Conservation (phyloP, 35 echinoderm and acorn worm species). For the Apostichopus japonicus region DNA sequence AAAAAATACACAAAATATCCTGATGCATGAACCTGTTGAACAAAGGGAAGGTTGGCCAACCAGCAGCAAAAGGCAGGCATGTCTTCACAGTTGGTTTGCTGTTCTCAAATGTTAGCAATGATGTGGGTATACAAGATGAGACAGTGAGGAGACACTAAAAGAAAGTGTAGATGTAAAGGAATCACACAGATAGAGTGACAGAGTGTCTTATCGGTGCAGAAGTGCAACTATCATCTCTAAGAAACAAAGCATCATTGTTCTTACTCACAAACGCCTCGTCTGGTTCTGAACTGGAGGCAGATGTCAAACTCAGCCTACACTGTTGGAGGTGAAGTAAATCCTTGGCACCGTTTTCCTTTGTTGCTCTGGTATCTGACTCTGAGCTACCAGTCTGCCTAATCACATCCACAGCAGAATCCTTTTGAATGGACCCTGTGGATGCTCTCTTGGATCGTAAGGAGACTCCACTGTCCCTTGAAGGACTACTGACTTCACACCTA, state of each 20-base stretch:
- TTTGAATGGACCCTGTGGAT: conserved; percentile 90
- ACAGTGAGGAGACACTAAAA: background rate
- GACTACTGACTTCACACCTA: conserved; percentile 48
- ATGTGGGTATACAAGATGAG: background rate
- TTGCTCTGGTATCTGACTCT: conserved; percentile 4
- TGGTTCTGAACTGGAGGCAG: conserved; percentile 84
- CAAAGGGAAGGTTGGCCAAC: background rate
- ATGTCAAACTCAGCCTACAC: conserved; percentile 79
- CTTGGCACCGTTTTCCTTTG: conserved; percentile 34
- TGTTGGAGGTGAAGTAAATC: conserved; percentile 12
- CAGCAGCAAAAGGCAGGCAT: background rate
- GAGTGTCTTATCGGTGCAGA: conserved; percentile 22
- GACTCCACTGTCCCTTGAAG: conserved; percentile 72
- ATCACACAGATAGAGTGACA: conserved; percentile 2
- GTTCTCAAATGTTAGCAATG: background rate
- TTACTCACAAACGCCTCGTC: conserved; percentile 95
- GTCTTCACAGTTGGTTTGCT: background rate
- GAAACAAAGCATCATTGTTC: conserved; percentile 1
- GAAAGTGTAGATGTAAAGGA: background rate
- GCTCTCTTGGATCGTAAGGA: conserved; percentile 80
- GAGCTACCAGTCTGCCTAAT: conserved; percentile 18
- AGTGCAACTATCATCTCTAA: conserved; percentile 34
- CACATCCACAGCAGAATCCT: conserved; percentile 57
- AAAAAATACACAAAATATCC: background rate
- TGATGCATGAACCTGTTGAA: background rate